A percentile compares a stretch with the other conserved stretches of the same genome.
Conservation (phyloP, 2,797 vertebrate species). For the Pteronotus mesoamericanus region DNA sequence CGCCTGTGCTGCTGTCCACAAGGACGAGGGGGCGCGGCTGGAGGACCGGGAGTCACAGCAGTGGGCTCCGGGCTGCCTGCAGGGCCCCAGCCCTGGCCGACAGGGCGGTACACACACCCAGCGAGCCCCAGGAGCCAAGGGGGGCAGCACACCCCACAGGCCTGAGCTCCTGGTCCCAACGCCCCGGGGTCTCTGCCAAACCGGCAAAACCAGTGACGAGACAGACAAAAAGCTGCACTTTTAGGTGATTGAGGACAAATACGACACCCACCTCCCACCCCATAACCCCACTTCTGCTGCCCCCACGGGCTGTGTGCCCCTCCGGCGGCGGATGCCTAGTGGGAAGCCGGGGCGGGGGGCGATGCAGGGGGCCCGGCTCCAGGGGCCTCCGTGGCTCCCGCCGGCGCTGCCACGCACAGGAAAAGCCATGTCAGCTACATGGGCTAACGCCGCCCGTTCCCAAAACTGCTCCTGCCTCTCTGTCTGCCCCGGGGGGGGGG, state of each 20-base stretch:
- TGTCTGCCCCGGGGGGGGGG: accelerated
- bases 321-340: no score
- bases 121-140: accelerated
- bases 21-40: accelerated
- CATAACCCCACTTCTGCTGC: accelerated
- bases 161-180: neutral
- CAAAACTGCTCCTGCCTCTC: neutral
- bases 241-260: constrained; percentile 1
- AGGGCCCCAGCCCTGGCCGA: accelerated
- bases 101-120: neutral
- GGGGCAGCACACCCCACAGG: accelerated
- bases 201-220: neutral
- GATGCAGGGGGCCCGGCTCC: accelerated
- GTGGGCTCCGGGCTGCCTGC: neutral
- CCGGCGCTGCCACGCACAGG: accelerated
- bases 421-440: accelerated
- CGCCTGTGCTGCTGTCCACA: accelerated
- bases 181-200: neutral
- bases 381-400: accelerated
- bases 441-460: neutral
- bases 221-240: neutral
- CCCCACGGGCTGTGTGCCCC: no score
- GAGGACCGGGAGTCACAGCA: neutral
- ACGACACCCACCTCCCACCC: neutral
- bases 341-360: accelerated